Evolutionary conservation across 2,888 invertebrate species (phyloP), one percentile per base, ranked within the genome.

Genomic region (Macaria notata): DNA sequence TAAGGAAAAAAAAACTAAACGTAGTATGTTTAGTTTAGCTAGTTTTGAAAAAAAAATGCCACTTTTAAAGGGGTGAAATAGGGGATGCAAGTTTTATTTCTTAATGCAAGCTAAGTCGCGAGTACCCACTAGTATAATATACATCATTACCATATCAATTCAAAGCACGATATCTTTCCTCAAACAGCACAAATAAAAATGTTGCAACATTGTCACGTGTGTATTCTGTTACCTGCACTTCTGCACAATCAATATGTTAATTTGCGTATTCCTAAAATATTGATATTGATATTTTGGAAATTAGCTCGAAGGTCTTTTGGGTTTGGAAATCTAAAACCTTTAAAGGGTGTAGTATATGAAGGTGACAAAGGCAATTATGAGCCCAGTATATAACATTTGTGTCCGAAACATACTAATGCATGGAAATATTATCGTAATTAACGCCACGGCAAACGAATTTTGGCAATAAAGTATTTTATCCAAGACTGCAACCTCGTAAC

Each of bases 351-450:
- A 49, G 56, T 43, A 59, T 19, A 59, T 45, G 43, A 54, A 47
- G 38, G 43, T 30, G 38, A 57, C 49, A 45, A 54, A 47, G 38
- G 43, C 31, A 42, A 57, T 51, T 52, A 36, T 7, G 29, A 38
- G 52, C 44, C 46, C 45, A 56, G 46, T 56, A 56, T 47, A 52
- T 52, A 30, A 51, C 31, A 52, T 49, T 48, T 52, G 30, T 52
- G 29, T 50, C 46, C 45, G 57, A 59, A 55, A 43, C 56, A 57
- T 41, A 45, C 49, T 48, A 59, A 47, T 62, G 53, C 30, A 51
- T 45, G 53, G 52, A 31, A 52, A 45, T 46, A 56, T 62, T 55
- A 42, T 43, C 46, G 48, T 57, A 63, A 62, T 56, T 56, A 48
- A 48, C 30, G 33, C 42, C 53, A 54, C 4, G 7, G 19, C 19